Base-by-base conservation (phyloP, 2,888 invertebrate species). In the Thereva nobilitata region DNA sequence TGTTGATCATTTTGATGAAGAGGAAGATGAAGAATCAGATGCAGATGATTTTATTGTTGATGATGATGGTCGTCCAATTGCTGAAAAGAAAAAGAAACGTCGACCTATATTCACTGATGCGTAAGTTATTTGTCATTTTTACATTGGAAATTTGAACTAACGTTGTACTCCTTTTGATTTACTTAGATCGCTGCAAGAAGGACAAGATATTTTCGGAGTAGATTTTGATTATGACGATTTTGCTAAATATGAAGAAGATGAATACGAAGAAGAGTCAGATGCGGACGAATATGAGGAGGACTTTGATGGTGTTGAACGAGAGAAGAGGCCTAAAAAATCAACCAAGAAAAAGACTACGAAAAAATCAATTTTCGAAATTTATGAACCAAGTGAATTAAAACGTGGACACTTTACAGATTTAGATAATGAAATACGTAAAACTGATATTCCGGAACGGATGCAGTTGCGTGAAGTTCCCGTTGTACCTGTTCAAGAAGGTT, bases 171-270 rank as follows among this genome's bases (percentile, higher is more conserved):
- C n/a, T 8, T 44, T 1, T 47, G 3, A 10, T 65, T 40, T 54
- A 72, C 75, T 9, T 72, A 92, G 89, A 8, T 93, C 93, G 0
- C 83, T 97, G 12, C 97, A 97, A 86, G 95, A 98, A 80, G 99
- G 98, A 64, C 97, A 97, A 80, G 98, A 99, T 78, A 96, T 98
- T 72, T 99, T 99, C 78, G 99, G 98, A 38, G 96, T 97, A n/a
- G 98, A 98, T 79, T 97, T 98, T 81, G 97, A 95, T 76, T 95
- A 91, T 76, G 93, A 93, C 68, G 94, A 95, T 72, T 92, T 95
- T 80, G 89, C 89, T 64, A 92, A 92, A 76, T 92, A 92, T 76
- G 93, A 89, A 5, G 92, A 93, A 64, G 93, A 93, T 71, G 80
- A 80, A 67, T 92, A 92, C 70, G 91, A 93, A 74, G 90, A 90